Percentiles rank a stretch among this genome's conserved stretches.
phyloP scores from a whole-genome alignment of 2,113 vertebrate genomes.

The Corythaixoides concolor region DNA sequence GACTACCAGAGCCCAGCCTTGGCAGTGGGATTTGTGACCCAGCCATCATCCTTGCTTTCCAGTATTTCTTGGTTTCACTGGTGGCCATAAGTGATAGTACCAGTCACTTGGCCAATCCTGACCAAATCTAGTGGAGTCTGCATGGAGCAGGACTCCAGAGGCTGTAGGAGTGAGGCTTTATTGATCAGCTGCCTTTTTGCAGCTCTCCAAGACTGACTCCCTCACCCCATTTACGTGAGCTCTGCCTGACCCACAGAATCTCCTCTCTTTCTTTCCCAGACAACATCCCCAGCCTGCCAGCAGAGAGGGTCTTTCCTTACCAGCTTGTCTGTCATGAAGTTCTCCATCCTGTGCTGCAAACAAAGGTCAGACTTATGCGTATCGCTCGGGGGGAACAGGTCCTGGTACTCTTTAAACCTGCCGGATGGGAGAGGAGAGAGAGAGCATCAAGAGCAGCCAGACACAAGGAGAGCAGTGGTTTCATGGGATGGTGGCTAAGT shows the following conservation, averaged over 20 bases:
- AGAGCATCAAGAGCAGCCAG: background rate
- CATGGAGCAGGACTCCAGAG: background rate
- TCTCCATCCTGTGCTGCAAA: background rate
- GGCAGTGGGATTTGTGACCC: background rate
- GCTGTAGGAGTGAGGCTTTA: background rate
- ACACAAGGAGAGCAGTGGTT: background rate
- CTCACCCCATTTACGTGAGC: background rate
- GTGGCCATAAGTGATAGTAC: background rate
- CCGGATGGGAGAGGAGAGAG: background rate
- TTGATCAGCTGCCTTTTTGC: background rate
- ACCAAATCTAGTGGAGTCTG: background rate
- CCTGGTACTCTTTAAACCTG: conserved; percentile 69
- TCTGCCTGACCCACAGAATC: background rate
- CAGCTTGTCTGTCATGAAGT: background rate
- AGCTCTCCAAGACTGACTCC: background rate
- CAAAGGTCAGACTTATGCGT: fast-evolving
- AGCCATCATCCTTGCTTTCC: background rate
- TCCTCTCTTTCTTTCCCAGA: background rate
- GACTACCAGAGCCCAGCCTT: background rate
- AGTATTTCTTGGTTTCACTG: background rate
- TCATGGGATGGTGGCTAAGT: background rate
- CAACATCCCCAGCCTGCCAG: background rate
- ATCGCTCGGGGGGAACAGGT: conserved; percentile 2
- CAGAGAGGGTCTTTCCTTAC: background rate
- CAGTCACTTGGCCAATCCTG: background rate